A percentile compares a stretch with the other conserved stretches of the same genome.
Evolutionary conservation across 2,797 vertebrate genomes (phyloP).

Genomic region (Nothura maculosa): DNA sequence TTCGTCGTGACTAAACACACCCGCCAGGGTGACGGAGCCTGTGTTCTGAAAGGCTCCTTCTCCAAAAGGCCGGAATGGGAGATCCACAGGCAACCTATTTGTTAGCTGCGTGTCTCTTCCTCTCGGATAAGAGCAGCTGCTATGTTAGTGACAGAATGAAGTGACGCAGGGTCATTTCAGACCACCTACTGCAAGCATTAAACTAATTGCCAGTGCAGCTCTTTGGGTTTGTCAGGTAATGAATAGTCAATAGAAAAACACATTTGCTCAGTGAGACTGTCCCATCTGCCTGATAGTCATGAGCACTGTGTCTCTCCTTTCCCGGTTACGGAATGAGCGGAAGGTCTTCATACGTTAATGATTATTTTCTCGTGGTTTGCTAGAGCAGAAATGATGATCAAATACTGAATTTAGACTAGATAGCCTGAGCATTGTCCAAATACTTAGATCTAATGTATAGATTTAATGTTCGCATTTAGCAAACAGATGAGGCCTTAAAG

Average conservation of each 20-base stretch:
- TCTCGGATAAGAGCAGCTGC: neutral
- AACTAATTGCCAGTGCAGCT: neutral
- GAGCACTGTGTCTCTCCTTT: neutral
- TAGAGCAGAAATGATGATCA: neutral
- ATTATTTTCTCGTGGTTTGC: neutral
- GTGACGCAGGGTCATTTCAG: neutral
- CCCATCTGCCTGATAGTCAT: neutral
- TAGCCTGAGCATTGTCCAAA: neutral
- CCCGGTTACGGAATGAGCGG: neutral
- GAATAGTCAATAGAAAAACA: neutral
- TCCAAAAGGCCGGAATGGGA: neutral
- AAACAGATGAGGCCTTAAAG: neutral
- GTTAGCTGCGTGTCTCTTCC: neutral
- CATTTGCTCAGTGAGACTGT: neutral
- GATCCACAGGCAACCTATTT: neutral
- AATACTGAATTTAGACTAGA: neutral
- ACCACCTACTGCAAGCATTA: neutral
- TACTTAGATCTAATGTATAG: neutral
- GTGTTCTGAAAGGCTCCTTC: rapidly evolving
- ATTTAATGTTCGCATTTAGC: neutral
- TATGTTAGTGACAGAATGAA: neutral
- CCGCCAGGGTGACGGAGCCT: neutral
- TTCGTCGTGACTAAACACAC: neutral
- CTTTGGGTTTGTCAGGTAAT: too few relatives aligned
- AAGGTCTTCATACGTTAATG: neutral